These are phyloP conservation scores for Trachops cirrhosus DNA, from an alignment of 2,797 vertebrate genomes.

Conservation along the genomic window DNA sequence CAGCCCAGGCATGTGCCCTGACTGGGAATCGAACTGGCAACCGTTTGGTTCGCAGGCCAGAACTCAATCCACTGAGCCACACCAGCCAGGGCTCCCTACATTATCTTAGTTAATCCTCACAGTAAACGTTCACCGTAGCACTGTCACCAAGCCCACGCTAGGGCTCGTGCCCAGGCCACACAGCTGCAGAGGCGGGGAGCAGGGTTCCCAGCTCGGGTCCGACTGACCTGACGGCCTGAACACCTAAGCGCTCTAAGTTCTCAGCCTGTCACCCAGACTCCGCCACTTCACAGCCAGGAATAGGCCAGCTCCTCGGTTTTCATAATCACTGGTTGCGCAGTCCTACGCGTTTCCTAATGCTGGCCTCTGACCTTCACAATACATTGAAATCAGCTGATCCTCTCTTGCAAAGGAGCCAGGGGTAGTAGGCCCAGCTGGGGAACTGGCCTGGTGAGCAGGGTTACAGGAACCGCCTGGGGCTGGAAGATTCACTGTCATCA, in stretches of 20 bases:
- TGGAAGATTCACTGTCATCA: neutral
- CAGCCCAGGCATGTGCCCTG: no score
- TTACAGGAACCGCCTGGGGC: neutral
- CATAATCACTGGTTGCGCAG: neutral
- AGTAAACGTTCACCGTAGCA: neutral
- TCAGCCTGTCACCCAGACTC: neutral
- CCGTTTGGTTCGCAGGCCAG: no score
- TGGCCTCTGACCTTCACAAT: neutral
- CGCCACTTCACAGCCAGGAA: neutral
- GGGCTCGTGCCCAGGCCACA: neutral
- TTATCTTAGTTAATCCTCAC: neutral
- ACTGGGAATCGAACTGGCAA: no score
- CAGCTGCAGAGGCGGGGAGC: accelerated
- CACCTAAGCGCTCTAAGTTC: accelerated
- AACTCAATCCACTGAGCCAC: no score
- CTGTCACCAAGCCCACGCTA: accelerated
- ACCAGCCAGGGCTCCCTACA: no score
- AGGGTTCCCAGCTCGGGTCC: neutral
- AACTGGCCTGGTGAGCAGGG: neutral
- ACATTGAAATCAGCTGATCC: neutral
- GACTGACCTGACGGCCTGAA: neutral
- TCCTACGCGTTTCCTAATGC: neutral
- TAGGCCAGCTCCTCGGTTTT: neutral
- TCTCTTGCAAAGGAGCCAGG: neutral
- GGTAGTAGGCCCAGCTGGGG: no score